phyloP scores from a whole-genome alignment of 2,888 invertebrate species.

The Spatulosminthurus flaviceps region DNA sequence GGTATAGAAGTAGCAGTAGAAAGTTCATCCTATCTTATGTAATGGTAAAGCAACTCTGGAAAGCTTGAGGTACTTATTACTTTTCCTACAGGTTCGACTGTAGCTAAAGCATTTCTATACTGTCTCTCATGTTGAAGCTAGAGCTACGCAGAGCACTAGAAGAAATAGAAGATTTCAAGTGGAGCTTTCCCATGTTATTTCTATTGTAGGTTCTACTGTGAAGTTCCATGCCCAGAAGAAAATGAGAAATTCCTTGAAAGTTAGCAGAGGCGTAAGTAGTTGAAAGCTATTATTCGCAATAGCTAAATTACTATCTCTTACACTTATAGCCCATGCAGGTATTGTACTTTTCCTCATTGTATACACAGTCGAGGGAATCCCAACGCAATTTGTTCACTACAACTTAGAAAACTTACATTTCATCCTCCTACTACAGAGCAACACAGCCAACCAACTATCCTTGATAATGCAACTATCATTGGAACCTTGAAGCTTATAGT shows the following conservation, averaged over 20 bases:
- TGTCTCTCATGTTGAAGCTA: too few species aligned
- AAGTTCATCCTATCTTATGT: too few species aligned
- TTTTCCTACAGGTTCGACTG: too few species aligned
- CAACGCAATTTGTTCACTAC: constrained; percentile 41
- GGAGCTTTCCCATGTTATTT: too few species aligned
- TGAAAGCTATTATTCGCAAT: background rate
- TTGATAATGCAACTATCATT: constrained; percentile 26
- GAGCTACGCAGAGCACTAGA: too few species aligned
- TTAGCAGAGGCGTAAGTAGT: constrained; percentile 2
- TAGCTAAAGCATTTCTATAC: too few species aligned
- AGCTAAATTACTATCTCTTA: constrained; percentile 1
- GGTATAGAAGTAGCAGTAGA: too few species aligned
- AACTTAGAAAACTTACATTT: constrained; percentile 33
- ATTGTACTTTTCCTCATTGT: background rate
- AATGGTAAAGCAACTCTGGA: too few species aligned
- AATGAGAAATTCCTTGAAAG: constrained; percentile 13
- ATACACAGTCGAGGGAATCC: constrained; percentile 26
- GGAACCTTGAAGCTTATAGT: background rate
- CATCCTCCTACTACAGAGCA: background rate
- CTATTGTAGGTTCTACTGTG: too few species aligned
- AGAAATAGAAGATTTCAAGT: too few species aligned
- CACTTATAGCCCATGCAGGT: background rate
- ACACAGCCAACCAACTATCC: too few species aligned
- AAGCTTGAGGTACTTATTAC: too few species aligned
- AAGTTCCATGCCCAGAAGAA: background rate